Base-by-base conservation (phyloP, 2,888 invertebrate genomes). In the Strigamia maritima region DNA sequence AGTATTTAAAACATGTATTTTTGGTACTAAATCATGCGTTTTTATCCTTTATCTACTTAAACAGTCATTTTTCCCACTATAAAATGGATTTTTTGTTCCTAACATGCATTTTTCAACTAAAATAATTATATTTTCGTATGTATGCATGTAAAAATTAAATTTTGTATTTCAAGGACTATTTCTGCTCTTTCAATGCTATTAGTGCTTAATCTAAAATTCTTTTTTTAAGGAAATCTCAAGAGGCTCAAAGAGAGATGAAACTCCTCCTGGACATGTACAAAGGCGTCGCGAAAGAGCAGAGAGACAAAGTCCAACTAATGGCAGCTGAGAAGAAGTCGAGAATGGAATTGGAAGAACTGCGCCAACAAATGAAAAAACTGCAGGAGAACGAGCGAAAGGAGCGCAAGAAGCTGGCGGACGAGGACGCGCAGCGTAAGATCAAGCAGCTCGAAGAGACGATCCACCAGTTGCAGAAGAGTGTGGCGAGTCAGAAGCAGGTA, bases 221-320 rank as follows among this genome's bases (percentile, higher is more conserved):
- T 16, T 40, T 79, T 60, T 22, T 14, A 84, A 95, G 93, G 87
- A 97, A 95, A 89, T 94, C 95, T 14, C 89, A 94, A 75, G 95
- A 94, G 85, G 95, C 95, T 85, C 95, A 96, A 86, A 95, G 95
- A 84, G 98, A 98, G 86, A 90, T 97, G 91, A 97, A 97, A 85
- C 87, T 98, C 0, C 87, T 98, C 14, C 88, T 97, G 81, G 97
- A 98, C 86, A 97, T 97, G 95, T 97, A 97, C 88, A 98, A 97
- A 88, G 94, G 95, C n/a, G 94, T 94, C 10, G 93, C 95, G 80
- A 98, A 97, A 86, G 98, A 98, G 84, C 95, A 96, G 85, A 89
- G 97, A 6, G 97, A 98, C 86, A 97, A 97, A 87, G 97, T 95
- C 70, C 95, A 79, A 85, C 81, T 87, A 80, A 96, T 97, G 97